These are phyloP conservation scores for Suillia variegata DNA, from an alignment of 2,888 invertebrate species.

Conservation along the genomic window DNA sequence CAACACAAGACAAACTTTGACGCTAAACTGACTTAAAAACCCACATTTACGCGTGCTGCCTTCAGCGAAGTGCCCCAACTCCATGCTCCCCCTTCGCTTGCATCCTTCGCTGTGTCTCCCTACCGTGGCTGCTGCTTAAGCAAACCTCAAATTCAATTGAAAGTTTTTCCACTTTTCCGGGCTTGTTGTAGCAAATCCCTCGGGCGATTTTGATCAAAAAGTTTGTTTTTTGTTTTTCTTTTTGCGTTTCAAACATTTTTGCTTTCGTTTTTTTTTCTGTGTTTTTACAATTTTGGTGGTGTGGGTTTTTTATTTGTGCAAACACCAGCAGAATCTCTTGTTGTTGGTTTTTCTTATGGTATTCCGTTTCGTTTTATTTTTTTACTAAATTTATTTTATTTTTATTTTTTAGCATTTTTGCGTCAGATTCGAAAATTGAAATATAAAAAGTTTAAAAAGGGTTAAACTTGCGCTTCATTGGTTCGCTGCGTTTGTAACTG, in stretches of 20 bases:
- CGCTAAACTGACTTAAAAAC: conserved; percentile 55
- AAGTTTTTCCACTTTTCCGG: conserved; percentile 47
- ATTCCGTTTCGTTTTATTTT: conserved; percentile 17
- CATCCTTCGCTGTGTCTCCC: conserved; percentile 19
- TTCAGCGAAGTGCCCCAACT: conserved; percentile 29
- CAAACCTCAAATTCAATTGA: conserved; percentile 52
- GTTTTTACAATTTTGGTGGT: conserved; percentile 12
- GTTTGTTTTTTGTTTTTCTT: too few species aligned
- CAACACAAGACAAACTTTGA: conserved; percentile 43
- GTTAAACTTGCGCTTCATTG: conserved; percentile 48
- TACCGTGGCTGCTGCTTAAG: conserved; percentile 31
- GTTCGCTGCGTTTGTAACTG: conserved; percentile 11
- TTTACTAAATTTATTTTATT: not conserved
- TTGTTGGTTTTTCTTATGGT: conserved; percentile 19
- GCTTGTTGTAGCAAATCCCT: conserved; percentile 50
- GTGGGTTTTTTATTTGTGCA: conserved; percentile 7
- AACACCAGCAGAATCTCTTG: conserved; percentile 11
- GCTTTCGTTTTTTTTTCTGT: conserved; percentile 33
- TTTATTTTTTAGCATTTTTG: conserved; percentile 23
- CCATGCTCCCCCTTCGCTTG: not conserved
- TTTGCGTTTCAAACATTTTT: conserved; percentile 41
- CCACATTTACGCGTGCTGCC: conserved; percentile 42
- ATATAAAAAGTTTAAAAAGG: conserved; percentile 51
- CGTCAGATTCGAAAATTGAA: conserved; percentile 31
- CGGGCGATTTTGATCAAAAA: conserved; percentile 51